A percentile compares a stretch with the other conserved stretches of the same genome.
Conservation (phyloP, 2,797 vertebrate genomes). For the Acanthurus leucopareius region DNA sequence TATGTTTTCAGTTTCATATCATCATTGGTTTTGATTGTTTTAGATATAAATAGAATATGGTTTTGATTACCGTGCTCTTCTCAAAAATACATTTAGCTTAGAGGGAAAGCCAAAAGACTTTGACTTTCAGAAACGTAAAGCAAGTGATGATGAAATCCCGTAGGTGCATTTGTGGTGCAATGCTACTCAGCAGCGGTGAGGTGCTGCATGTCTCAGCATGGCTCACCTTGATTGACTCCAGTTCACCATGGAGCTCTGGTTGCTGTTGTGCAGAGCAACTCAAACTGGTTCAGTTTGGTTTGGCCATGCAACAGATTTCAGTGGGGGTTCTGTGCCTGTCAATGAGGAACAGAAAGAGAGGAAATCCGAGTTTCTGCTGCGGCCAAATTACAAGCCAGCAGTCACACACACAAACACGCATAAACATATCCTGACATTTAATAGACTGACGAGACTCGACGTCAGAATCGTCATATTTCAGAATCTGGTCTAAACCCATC, state of each 20-base stretch:
- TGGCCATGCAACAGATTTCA: conserved; percentile 4
- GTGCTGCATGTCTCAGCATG: neutral
- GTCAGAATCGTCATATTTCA: neutral
- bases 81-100: neutral
- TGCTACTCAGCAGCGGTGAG: neutral
- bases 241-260: neutral
- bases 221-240: neutral
- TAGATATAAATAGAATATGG: too few species aligned
- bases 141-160: neutral
- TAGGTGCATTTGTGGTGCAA: neutral
- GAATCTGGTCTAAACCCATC: conserved; percentile 6
- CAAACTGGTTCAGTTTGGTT: conserved; percentile 15
- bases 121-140: conserved; percentile 2
- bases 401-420: conserved; percentile 25
- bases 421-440: conserved; percentile 27
- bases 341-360: conserved; percentile 29
- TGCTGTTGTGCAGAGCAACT: neutral
- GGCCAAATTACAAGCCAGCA: conserved; percentile 33
- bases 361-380: conserved; percentile 27
- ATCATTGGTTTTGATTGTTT: neutral
- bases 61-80: neutral
- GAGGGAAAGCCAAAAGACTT: neutral
- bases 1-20: conserved; percentile 4
- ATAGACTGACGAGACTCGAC: neutral
- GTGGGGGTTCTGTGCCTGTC: neutral